A percentile compares a stretch with the other conserved stretches of the same genome.
phyloP scores from a whole-genome alignment of 1,140 invertebrate genomes.

The Heliconius hewitsoni region DNA sequence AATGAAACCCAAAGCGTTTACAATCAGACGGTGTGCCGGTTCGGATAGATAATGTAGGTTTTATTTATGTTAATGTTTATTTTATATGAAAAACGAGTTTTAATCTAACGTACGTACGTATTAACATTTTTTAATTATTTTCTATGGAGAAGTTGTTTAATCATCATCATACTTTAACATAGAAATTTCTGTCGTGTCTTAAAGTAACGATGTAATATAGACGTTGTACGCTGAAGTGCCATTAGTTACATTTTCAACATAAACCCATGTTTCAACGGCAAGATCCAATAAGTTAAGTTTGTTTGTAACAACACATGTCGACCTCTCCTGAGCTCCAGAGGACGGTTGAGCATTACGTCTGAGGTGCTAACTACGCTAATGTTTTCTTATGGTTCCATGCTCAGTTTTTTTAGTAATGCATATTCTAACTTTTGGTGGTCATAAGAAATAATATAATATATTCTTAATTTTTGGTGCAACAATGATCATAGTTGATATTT shows the following conservation, averaged over 20 bases:
- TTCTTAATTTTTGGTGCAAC: no score
- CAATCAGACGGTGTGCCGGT: no score
- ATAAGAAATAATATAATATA: no score
- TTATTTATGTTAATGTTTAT: no score
- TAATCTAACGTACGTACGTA: no score
- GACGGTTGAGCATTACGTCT: slow-evolving; percentile 34
- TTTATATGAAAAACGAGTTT: no score
- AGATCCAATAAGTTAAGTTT: slow-evolving; percentile 26
- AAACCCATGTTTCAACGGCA: slow-evolving; percentile 15
- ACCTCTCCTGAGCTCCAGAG: slow-evolving; percentile 32
- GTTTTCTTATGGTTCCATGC: slow-evolving; percentile 31
- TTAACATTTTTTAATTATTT: no score
- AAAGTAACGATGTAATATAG: slow-evolving; percentile 9
- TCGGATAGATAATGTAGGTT: no score
- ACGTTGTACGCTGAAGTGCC: neutral
- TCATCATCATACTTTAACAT: neutral
- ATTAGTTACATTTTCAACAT: slow-evolving; percentile 4
- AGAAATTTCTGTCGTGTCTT: neutral
- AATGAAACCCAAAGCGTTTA: no score
- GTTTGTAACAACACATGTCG: slow-evolving; percentile 32
- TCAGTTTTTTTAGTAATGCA: slow-evolving; percentile 23
- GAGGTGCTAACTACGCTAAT: slow-evolving; percentile 38
- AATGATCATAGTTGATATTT: no score
- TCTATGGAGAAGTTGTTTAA: no score
- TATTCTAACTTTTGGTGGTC: neutral